Conservation (phyloP, 2,888 invertebrate genomes). For the Notocelia uddmanniana region DNA sequence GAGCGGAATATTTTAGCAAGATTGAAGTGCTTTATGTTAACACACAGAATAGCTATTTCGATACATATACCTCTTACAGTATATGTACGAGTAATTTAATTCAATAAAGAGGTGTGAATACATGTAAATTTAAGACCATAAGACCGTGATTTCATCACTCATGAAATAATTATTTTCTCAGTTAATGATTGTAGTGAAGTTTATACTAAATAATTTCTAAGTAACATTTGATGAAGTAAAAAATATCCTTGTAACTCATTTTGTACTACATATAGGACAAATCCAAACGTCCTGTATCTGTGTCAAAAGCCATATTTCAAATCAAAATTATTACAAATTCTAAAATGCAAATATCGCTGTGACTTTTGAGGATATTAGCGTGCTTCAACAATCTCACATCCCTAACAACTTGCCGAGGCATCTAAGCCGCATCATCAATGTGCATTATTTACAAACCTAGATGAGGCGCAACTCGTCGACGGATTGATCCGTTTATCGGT, state of each 20-base stretch:
- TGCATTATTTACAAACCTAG: conserved; percentile 27
- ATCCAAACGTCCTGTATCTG: background rate
- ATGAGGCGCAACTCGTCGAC: conserved; percentile 50
- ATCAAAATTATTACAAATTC: background rate
- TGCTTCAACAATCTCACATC: conserved; percentile 1
- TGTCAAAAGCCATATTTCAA: too few relatives aligned
- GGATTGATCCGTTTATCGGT: conserved; percentile 33
- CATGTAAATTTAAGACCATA: background rate
- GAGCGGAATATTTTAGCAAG: conserved; percentile 32
- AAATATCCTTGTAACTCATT: background rate
- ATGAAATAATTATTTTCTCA: background rate
- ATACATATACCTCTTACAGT: background rate
- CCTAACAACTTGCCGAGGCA: background rate
- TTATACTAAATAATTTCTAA: too few relatives aligned
- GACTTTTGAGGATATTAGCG: background rate
- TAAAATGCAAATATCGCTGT: background rate
- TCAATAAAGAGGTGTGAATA: background rate
- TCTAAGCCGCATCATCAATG: background rate
- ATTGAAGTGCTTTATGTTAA: conserved; percentile 35
- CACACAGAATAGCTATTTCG: conserved; percentile 19
- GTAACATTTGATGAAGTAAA: too few relatives aligned
- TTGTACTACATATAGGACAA: background rate
- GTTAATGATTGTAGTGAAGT: too few relatives aligned
- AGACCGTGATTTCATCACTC: too few relatives aligned
- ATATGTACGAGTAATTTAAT: background rate